Evolutionary conservation across 2,888 invertebrate species (phyloP).

Genomic region (Agrochola circellaris): DNA sequence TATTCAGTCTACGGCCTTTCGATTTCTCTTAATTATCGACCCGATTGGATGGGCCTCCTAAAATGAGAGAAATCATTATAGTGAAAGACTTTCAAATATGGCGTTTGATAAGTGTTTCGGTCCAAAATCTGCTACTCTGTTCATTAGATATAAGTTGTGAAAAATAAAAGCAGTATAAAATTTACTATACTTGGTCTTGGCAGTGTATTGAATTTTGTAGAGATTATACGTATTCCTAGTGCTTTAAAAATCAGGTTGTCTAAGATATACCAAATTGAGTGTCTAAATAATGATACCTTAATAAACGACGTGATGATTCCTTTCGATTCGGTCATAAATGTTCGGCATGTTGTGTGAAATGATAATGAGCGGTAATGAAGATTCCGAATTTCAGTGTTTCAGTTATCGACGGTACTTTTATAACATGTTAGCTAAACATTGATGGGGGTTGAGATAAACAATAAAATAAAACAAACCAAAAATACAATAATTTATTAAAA

Average conservation of each 20-base stretch:
- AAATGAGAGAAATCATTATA: conserved; percentile 27
- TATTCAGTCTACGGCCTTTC: conserved; percentile 12
- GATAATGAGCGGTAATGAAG: conserved; percentile 2
- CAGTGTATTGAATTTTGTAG: neutral
- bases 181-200: neutral
- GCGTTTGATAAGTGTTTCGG: conserved; percentile 2
- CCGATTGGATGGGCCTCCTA: conserved; percentile 24
- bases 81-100: conserved; percentile 24
- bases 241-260: neutral
- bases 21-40: conserved; percentile 52
- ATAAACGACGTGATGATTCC: neutral
- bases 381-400: neutral
- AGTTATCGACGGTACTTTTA: neutral
- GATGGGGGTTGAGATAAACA: conserved; percentile 8
- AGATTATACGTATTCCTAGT: neutral
- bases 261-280: neutral
- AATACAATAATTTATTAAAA: conserved; percentile 55
- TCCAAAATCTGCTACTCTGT: neutral
- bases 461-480: conserved; percentile 62
- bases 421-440: neutral
- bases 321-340: neutral
- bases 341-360: neutral
- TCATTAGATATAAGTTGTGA: neutral
- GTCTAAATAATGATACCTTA: neutral
- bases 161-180: neutral